phyloP scores from a whole-genome alignment of 2,888 invertebrate genomes.

The Suillia variegata region DNA sequence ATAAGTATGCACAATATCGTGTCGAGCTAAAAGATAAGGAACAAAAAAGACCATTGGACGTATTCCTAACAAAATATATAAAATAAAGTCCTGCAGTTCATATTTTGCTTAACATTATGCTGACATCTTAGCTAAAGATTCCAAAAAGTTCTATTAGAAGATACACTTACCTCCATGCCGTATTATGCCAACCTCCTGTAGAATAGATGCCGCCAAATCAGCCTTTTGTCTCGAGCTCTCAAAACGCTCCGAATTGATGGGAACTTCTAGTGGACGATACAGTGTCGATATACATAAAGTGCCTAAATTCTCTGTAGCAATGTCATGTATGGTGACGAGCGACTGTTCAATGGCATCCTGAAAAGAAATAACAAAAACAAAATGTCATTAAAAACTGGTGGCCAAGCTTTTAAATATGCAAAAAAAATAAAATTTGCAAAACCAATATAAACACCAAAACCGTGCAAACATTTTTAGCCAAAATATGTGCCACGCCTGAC shows the following conservation, averaged over 20 bases:
- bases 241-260: conserved; percentile 73
- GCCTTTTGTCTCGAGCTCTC: conserved; percentile 78
- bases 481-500: too few species aligned
- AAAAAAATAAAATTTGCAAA: not conserved
- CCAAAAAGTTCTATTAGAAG: too few species aligned
- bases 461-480: too few species aligned
- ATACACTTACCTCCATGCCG: conserved; percentile 68
- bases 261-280: conserved; percentile 72
- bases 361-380: conserved; percentile 12
- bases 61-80: too few species aligned
- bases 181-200: conserved; percentile 74
- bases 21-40: too few species aligned
- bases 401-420: not conserved
- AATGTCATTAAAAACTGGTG: too few species aligned
- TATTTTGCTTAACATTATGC: too few species aligned
- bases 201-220: conserved; percentile 76
- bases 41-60: too few species aligned
- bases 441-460: too few species aligned
- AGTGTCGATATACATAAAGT: conserved; percentile 74
- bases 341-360: conserved; percentile 71
- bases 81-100: too few species aligned
- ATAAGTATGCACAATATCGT: too few species aligned
- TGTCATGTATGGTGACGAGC: conserved; percentile 76
- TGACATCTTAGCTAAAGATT: too few species aligned
- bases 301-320: conserved; percentile 74